Evolutionary conservation across 1,140 invertebrate species (phyloP).

Genomic region (Drosophila funebris): DNA sequence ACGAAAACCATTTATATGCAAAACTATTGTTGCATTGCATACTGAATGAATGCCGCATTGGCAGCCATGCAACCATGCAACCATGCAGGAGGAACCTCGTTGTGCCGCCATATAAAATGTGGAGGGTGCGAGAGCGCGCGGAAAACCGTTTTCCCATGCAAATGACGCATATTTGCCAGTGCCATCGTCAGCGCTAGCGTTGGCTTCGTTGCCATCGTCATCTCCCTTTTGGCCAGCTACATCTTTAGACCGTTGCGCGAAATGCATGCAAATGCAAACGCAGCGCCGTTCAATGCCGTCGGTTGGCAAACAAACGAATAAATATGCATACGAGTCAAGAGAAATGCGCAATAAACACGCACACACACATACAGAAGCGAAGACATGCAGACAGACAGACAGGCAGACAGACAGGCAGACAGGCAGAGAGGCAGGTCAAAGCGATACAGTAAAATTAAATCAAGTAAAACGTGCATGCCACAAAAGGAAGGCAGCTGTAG

Average conservation of each 20-base stretch:
- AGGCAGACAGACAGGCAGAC: background rate
- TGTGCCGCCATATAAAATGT: slow-evolving; percentile 51
- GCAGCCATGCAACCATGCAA: slow-evolving; percentile 1
- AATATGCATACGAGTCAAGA: slow-evolving; percentile 68
- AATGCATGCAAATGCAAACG: slow-evolving; percentile 79
- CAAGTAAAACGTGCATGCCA: slow-evolving; percentile 75
- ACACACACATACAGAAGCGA: slow-evolving; percentile 42
- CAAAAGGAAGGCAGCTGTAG: slow-evolving; percentile 32
- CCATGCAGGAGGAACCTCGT: background rate
- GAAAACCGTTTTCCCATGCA: slow-evolving; percentile 77
- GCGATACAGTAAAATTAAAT: slow-evolving; percentile 72
- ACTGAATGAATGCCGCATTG: slow-evolving; percentile 68
- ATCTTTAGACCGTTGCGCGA: slow-evolving; percentile 73
- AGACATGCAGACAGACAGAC: slow-evolving; percentile 12
- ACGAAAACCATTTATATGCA: slow-evolving; percentile 83
- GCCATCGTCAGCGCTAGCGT: slow-evolving; percentile 27
- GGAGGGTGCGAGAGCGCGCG: slow-evolving; percentile 19
- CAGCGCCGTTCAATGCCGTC: slow-evolving; percentile 65
- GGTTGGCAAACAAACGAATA: slow-evolving; percentile 75
- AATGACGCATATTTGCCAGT: slow-evolving; percentile 77
- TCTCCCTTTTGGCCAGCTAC: slow-evolving; percentile 15
- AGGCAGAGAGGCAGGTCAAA: slow-evolving; percentile 37
- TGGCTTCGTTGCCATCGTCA: background rate
- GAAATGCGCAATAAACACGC: slow-evolving; percentile 79
- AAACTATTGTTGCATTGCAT: slow-evolving; percentile 83